Evolutionary conservation across 2,113 vertebrate species (phyloP).

Genomic region (Cephalophus harveyi): DNA sequence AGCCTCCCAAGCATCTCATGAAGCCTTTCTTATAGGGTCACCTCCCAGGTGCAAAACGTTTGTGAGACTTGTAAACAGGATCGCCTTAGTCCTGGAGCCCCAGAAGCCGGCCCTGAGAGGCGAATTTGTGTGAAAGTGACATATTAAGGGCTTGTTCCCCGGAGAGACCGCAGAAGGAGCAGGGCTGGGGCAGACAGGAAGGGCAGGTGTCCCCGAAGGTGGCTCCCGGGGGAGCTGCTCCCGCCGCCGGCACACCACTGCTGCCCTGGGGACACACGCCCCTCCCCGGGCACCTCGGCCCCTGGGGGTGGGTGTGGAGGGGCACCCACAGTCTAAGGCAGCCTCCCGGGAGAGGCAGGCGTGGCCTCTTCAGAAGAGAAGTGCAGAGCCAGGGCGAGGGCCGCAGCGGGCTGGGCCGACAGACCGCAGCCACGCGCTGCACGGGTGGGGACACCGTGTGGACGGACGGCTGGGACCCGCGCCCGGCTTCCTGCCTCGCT

Average conservation of each 20-base stretch:
- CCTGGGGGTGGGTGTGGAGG: background rate
- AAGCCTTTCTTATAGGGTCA: background rate
- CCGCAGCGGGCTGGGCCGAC: fast-evolving
- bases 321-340: background rate
- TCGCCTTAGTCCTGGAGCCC: background rate
- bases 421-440: fast-evolving
- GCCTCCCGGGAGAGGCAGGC: background rate
- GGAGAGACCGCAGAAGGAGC: fast-evolving
- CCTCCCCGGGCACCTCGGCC: background rate
- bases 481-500: fast-evolving
- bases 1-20: too few relatives aligned
- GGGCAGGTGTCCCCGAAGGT: background rate
- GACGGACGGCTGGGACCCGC: too few relatives aligned
- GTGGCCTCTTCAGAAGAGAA: background rate
- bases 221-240: background rate
- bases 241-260: fast-evolving
- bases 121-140: background rate
- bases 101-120: background rate
- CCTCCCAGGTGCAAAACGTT: background rate
- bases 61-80: background rate
- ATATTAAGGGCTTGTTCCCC: background rate
- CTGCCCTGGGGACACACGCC: fast-evolving
- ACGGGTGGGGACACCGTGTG: fast-evolving
- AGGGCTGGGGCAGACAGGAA: background rate
- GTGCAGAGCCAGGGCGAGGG: background rate